Evolutionary conservation across 2,113 vertebrate species (phyloP).

Genomic region (Paramormyrops kingsleyae): DNA sequence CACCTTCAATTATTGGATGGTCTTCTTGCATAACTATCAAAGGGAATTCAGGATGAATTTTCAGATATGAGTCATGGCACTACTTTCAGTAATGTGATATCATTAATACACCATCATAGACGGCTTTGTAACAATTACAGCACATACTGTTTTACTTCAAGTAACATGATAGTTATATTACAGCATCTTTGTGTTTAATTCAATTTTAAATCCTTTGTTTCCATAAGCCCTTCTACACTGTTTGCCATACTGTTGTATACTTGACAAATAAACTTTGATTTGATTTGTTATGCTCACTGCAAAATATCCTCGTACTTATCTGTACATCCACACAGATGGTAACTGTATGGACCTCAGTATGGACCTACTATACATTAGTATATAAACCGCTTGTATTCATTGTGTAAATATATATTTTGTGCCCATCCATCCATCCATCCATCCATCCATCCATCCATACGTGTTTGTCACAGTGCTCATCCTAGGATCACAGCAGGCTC

Average conservation of each 20-base stretch:
- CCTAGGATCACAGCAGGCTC: neutral
- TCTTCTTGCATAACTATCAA: neutral
- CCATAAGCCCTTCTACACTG: neutral
- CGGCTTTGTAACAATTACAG: neutral
- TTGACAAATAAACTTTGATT: neutral
- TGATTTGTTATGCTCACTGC: neutral
- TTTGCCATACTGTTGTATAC: neutral
- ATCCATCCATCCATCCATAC: neutral
- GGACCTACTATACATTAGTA: neutral
- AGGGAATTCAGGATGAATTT: neutral
- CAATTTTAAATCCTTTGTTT: neutral
- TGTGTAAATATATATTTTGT: neutral
- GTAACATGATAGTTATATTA: neutral
- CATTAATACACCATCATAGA: neutral
- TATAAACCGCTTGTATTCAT: neutral
- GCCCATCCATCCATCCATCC: neutral
- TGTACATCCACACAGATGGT: neutral
- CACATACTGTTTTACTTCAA: neutral
- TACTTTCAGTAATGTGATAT: neutral
- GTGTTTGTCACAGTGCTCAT: neutral
- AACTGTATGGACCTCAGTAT: neutral
- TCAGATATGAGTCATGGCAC: neutral
- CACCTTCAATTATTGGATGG: constrained; percentile 7
- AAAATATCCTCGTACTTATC: neutral
- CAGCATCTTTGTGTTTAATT: neutral